phyloP scores from a whole-genome alignment of 2,888 invertebrate species.

The Stenotaenia linearis region DNA sequence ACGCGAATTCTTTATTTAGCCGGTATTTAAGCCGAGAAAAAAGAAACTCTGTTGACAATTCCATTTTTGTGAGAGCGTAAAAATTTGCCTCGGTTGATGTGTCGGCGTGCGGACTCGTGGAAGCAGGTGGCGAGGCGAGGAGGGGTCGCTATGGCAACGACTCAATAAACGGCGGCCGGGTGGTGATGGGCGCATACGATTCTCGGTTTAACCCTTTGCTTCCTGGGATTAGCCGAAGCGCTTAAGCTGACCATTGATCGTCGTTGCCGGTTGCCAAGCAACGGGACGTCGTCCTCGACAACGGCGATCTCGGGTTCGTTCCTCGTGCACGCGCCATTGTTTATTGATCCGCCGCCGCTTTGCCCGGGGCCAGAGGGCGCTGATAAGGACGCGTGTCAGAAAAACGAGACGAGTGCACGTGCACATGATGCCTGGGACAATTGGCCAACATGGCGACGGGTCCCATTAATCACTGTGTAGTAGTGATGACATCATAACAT shows the following conservation, averaged over 20 bases:
- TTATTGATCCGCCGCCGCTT: slow-evolving; percentile 17
- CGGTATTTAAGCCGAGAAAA: neutral
- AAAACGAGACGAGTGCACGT: slow-evolving; percentile 26
- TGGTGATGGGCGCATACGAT: slow-evolving; percentile 13
- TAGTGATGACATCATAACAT: slow-evolving; percentile 11
- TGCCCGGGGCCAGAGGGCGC: slow-evolving; percentile 26
- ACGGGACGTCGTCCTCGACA: slow-evolving; percentile 22
- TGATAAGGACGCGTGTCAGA: slow-evolving; percentile 26
- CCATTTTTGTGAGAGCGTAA: slow-evolving; percentile 3
- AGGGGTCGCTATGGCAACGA: slow-evolving; percentile 26
- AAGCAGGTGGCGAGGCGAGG: slow-evolving; percentile 23
- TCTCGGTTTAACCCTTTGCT: slow-evolving; percentile 26
- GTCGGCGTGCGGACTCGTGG: slow-evolving; percentile 19
- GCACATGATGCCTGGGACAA: slow-evolving; percentile 17
- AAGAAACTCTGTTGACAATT: slow-evolving; percentile 2
- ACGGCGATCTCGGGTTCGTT: slow-evolving; percentile 7
- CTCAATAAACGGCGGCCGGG: slow-evolving; percentile 20
- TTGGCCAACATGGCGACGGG: slow-evolving; percentile 21
- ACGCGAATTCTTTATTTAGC: neutral
- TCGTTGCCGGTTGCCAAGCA: neutral
- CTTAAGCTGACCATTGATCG: slow-evolving; percentile 26
- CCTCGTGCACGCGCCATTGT: slow-evolving; percentile 26
- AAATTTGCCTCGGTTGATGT: slow-evolving; percentile 20
- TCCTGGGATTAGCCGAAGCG: slow-evolving; percentile 24
- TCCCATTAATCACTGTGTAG: neutral